Base-by-base conservation (phyloP, 1,140 invertebrate genomes). In the Halyomorpha halys region DNA sequence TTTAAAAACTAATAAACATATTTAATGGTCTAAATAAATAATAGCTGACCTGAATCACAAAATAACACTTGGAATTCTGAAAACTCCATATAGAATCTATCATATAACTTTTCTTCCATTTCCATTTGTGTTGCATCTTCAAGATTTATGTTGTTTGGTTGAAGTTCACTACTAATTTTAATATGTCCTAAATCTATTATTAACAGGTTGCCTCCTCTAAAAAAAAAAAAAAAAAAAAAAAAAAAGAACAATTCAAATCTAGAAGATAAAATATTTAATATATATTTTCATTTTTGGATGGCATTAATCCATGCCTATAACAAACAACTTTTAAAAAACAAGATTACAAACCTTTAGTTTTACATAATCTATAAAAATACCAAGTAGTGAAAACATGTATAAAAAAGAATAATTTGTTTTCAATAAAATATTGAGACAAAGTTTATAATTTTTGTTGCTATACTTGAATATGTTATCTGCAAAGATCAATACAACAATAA, bases 111-210 rank as follows among this genome's bases (percentile, higher is more conserved):
- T 74, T 90, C 87, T 72, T 91, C 88, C 18, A 90, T 74, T 77
- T 91, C 88, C 81, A 89, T 89, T 70, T 87, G 83, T 0, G 88
- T 90, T 0, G 85, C 83, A 71, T 89, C 86, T 73, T 90, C 87
- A 3, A 87, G 73, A 25, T 82, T 78, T 69, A 83, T 74, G 64
- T 81, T 80, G 14, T 80, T 76, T 9, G 85, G 83, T 72, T 89
- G 88, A 62, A 91, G 75, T 71, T 91, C 89, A 64, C 85, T 90
- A 66, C 81, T 82, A 1, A 91, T 76, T 39, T 79, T 79, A 59
- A 90, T 74, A 51, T 82, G 80, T 47, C 87, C 88, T 39, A 89
- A 77, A 76, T 91, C 89, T 25, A 88, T 34, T 5, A 91, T 78
- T 66, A 90, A 74, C 16, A 90, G 78, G 73, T 85, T 82, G 25